Evolutionary conservation across 2,888 invertebrate species (phyloP).

Genomic region (Mimachlamys varia): DNA sequence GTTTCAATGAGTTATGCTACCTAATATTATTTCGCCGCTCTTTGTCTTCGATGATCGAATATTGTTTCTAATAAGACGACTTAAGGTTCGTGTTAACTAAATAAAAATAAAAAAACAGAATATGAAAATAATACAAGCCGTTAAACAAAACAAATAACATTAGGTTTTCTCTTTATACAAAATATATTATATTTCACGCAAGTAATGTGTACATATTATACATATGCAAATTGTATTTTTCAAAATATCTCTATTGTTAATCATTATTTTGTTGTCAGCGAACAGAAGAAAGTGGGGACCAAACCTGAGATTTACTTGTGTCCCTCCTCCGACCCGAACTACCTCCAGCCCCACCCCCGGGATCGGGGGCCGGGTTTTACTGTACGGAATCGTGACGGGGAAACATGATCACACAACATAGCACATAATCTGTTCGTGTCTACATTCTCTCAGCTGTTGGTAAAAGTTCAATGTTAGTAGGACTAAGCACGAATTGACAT

Average conservation of each 20-base stretch:
- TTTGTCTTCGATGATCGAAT: not conserved
- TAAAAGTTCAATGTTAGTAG: not conserved
- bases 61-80: not conserved
- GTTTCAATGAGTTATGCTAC: not conserved
- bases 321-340: not conserved
- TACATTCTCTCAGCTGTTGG: not conserved
- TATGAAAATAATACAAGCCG: not conserved
- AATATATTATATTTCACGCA: constrained; percentile 29
- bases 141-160: not conserved
- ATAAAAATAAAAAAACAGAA: not conserved
- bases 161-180: not conserved
- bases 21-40: not conserved
- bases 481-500: not conserved
- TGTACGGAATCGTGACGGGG: not conserved
- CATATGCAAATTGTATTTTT: not conserved
- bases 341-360: not conserved
- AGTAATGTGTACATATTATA: constrained; percentile 2
- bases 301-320: not conserved
- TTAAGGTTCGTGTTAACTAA: not conserved
- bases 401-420: not conserved
- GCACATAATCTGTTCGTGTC: not conserved
- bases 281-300: constrained; percentile 13
- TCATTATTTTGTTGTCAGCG: not conserved
- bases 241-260: constrained; percentile 11
- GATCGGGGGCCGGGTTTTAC: not conserved